These are phyloP conservation scores for Leptinotarsa texana DNA, from an alignment of 1,140 invertebrate genomes.

Conservation along the genomic window DNA sequence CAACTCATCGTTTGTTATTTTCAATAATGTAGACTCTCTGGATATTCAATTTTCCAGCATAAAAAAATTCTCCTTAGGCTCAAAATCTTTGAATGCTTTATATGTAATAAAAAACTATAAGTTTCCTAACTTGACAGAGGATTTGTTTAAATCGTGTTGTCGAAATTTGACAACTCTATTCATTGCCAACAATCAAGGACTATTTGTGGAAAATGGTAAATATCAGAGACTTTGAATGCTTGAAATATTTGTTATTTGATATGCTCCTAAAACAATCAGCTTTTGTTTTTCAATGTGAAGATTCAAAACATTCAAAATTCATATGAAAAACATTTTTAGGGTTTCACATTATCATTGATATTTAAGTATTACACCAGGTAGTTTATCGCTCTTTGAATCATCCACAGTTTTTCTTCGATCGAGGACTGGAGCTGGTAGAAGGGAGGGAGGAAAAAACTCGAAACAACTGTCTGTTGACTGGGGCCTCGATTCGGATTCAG, in stretches of 20 bases:
- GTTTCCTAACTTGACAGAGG: constrained; percentile 11
- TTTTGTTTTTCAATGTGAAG: no score
- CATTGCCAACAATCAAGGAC: neutral
- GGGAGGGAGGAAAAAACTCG: no score
- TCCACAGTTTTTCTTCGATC: neutral
- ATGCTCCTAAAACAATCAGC: no score
- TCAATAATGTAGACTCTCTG: neutral
- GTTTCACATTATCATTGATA: no score
- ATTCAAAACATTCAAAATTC: no score
- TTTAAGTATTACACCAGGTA: neutral
- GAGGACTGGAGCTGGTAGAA: no score
- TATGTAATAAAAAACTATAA: constrained; percentile 19
- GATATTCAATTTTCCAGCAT: constrained; percentile 25
- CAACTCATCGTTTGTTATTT: neutral
- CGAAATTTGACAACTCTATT: constrained; percentile 10
- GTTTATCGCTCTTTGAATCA: neutral
- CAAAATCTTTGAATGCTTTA: neutral
- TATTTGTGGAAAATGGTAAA: constrained; percentile 11
- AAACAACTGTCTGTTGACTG: neutral
- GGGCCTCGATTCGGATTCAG: neutral
- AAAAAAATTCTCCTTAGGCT: constrained; percentile 1
- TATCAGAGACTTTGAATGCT: neutral
- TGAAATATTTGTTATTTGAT: neutral
- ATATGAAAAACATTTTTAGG: no score
- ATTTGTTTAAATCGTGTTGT: constrained; percentile 12